Base-by-base conservation (phyloP, 2,888 invertebrate species). In the Heliconius hortense region DNA sequence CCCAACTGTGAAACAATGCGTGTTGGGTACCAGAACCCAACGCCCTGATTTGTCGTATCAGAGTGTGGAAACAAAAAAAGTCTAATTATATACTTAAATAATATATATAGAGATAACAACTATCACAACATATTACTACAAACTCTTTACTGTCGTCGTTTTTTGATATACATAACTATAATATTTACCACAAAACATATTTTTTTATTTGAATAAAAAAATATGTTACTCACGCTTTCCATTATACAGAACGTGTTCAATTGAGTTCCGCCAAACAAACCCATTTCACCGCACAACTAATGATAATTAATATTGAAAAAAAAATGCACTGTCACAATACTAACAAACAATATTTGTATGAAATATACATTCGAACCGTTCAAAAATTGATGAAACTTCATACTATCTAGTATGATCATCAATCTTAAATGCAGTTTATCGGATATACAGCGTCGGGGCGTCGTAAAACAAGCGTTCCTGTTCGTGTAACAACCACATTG, bases 391-490 rank as follows among this genome's bases (percentile, higher is more conserved):
- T 66, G 66, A 39, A 71, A 53, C 31, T 63, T 64, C 63, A 72
- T 72, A 72, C 56, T 59, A 74, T 43, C 66, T 73, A n/a, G 59
- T 43, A 60, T 31, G 53, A 68, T 60, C 70, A 79, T 77, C 79
- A 76, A 76, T 79, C 76, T 64, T 56, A 73, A 74, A 72, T 74
- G 72, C 74, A 66, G 70, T 75, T 75, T 71, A 71, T 75, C 70
- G 64, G 64, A 71, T 56, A 75, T 71, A 71, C 39, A 56, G 66
- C 73, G 39, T 74, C 69, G 76, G 74, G 76, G 73, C 72, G 76
- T 74, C 77, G 72, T 77, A 79, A 78, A 79, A 76, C 76, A 74
- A 72, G 69, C 74, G 74, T 68, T 72, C 72, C 76, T 68, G 70
- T 70, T 67, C 72, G 74, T 68, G 70, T 67, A 76, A 75, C 77